Conservation (phyloP, 2,888 invertebrate species). For the Rhagophthalmus giganteus region DNA sequence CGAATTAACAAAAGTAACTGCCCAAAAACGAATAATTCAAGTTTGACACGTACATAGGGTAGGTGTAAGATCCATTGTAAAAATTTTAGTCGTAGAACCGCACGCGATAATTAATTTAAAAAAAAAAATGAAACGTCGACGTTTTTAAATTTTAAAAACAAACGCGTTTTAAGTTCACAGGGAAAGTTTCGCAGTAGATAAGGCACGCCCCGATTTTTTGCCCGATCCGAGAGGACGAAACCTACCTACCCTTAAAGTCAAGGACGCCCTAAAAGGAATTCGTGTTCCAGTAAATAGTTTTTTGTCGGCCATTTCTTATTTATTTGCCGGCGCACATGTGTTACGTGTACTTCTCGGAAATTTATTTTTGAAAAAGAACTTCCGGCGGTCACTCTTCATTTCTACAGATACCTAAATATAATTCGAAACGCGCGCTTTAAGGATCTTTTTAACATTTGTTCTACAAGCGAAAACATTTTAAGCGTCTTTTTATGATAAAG, state of each 20-base stretch:
- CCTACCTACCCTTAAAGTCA: slow-evolving; percentile 18
- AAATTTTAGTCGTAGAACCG: too few relatives aligned
- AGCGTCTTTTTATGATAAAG: too few relatives aligned
- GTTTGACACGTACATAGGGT: too few relatives aligned
- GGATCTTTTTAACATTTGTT: too few relatives aligned
- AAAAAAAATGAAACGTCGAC: too few relatives aligned
- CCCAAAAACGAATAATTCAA: too few relatives aligned
- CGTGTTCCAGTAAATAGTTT: slow-evolving; percentile 1
- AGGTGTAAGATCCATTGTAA: too few relatives aligned
- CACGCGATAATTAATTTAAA: too few relatives aligned
- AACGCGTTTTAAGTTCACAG: background rate
- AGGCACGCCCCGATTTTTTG: slow-evolving; percentile 12
- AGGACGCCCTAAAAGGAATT: slow-evolving; percentile 7
- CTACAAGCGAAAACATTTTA: background rate
- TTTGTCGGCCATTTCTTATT: slow-evolving; percentile 4
- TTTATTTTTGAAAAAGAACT: slow-evolving; percentile 14
- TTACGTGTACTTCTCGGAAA: slow-evolving; percentile 13
- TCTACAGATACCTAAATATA: slow-evolving; percentile 7
- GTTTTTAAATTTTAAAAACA: slow-evolving; percentile 2
- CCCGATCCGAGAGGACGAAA: slow-evolving; percentile 4
- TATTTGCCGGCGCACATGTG: slow-evolving; percentile 8
- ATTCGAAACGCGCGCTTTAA: background rate
- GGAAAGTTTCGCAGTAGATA: slow-evolving; percentile 8
- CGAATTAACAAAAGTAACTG: too few relatives aligned
- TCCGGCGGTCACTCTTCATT: slow-evolving; percentile 16